phyloP scores from a whole-genome alignment of 2,888 invertebrate species.

The Osedax fenrisi region DNA sequence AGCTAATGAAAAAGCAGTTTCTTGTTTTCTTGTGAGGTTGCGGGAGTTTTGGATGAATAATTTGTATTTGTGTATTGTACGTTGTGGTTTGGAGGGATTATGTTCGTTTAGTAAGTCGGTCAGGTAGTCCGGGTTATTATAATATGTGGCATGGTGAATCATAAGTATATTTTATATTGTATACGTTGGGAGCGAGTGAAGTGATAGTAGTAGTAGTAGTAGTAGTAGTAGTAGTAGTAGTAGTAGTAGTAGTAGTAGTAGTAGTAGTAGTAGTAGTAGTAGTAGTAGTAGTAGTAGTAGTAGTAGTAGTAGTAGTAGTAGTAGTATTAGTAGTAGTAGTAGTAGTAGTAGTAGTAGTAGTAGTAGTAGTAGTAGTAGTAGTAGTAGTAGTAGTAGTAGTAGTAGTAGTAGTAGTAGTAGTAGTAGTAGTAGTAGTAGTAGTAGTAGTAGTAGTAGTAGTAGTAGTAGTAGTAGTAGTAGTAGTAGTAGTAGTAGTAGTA shows the following conservation, averaged over 20 bases:
- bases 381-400: neutral
- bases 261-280: conserved; percentile 2
- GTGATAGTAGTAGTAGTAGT: neutral
- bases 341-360: neutral
- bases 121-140: too few relatives aligned
- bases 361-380: neutral
- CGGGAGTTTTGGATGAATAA: too few relatives aligned
- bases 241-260: neutral
- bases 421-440: conserved; percentile 2
- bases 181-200: too few relatives aligned
- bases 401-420: neutral
- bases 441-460: neutral
- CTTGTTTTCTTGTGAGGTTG: too few relatives aligned
- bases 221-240: neutral
- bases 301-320: neutral
- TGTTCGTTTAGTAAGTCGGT: too few relatives aligned
- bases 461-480: neutral
- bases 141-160: too few relatives aligned
- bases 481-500: neutral
- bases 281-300: neutral
- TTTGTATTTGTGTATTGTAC: too few relatives aligned
- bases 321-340: too few relatives aligned
- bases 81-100: too few relatives aligned
- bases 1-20: too few relatives aligned
- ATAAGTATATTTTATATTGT: too few relatives aligned